These are phyloP conservation scores for Condylostylus longicornis DNA, from an alignment of 1,140 invertebrate genomes.

Conservation along the genomic window DNA sequence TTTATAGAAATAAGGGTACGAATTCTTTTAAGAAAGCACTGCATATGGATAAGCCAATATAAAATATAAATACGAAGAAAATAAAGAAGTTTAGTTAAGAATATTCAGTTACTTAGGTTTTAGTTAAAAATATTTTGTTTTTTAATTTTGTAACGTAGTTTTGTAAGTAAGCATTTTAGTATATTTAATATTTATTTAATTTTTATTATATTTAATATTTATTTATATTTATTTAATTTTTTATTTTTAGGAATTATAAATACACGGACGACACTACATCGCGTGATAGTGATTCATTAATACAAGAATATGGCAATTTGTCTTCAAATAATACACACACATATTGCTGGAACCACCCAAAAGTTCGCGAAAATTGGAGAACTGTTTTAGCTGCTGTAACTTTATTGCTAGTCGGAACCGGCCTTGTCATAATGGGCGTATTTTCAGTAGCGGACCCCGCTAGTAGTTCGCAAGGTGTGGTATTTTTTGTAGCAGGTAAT, in stretches of 20 bases:
- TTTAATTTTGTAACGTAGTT: too few relatives aligned
- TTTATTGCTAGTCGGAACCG: constrained; percentile 58
- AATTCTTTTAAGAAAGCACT: too few relatives aligned
- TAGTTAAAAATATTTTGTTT: too few relatives aligned
- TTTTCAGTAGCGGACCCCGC: constrained; percentile 50
- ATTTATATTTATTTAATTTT: constrained; percentile 7
- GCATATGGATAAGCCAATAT: too few relatives aligned
- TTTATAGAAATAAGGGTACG: too few relatives aligned
- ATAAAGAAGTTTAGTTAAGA: too few relatives aligned
- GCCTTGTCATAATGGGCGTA: constrained; percentile 55
- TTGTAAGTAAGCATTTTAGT: background rate
- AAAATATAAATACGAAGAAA: too few relatives aligned
- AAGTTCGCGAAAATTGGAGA: constrained; percentile 71
- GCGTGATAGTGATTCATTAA: constrained; percentile 62
- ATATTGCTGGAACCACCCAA: constrained; percentile 67
- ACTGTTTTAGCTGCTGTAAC: constrained; percentile 64
- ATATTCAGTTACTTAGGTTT: too few relatives aligned
- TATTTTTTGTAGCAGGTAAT: constrained; percentile 68
- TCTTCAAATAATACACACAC: constrained; percentile 39
- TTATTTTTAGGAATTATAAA: constrained; percentile 45
- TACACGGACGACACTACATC: constrained; percentile 51
- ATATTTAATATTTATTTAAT: background rate
- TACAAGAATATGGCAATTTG: constrained; percentile 53
- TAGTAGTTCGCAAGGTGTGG: constrained; percentile 57
- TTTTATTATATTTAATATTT: background rate